Evolutionary conservation across 2,888 invertebrate genomes (phyloP).

Genomic region (Ophion ventricosus): DNA sequence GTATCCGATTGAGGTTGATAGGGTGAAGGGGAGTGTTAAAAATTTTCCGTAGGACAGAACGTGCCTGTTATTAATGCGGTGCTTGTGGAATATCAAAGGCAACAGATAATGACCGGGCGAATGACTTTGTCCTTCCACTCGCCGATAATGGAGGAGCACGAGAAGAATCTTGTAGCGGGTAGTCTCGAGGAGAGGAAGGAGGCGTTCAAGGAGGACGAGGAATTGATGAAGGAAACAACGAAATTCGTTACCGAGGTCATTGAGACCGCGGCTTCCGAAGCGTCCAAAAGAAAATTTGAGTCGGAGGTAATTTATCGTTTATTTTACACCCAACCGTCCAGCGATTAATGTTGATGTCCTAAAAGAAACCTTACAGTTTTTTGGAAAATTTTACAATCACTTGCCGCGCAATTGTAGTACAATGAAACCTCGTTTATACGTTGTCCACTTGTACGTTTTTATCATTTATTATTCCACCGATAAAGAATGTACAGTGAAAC

Average conservation of each 20-base stretch:
- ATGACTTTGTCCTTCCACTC: slow-evolving; percentile 76
- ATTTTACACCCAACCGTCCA: no score
- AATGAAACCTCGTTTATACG: no score
- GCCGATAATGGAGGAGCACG: slow-evolving; percentile 77
- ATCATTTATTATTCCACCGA: no score
- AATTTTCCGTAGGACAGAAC: slow-evolving; percentile 39
- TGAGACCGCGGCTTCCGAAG: slow-evolving; percentile 83
- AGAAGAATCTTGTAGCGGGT: slow-evolving; percentile 74
- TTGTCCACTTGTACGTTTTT: no score
- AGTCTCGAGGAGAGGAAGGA: slow-evolving; percentile 80
- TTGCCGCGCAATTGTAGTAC: no score
- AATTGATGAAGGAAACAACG: slow-evolving; percentile 83
- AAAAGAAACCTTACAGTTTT: no score
- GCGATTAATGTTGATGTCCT: no score
- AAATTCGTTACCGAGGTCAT: slow-evolving; percentile 84
- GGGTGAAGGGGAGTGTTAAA: slow-evolving; percentile 39
- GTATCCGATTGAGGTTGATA: slow-evolving; percentile 26
- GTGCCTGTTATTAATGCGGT: slow-evolving; percentile 6
- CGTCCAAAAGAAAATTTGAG: slow-evolving; percentile 78
- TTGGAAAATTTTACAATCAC: no score
- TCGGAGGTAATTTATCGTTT: slow-evolving; percentile 72
- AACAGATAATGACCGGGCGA: slow-evolving; percentile 62
- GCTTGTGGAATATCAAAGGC: slow-evolving; percentile 46
- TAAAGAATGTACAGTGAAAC: no score
- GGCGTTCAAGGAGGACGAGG: slow-evolving; percentile 82